Conservation (phyloP, 2,888 invertebrate genomes). For the Leucophenga montana region DNA sequence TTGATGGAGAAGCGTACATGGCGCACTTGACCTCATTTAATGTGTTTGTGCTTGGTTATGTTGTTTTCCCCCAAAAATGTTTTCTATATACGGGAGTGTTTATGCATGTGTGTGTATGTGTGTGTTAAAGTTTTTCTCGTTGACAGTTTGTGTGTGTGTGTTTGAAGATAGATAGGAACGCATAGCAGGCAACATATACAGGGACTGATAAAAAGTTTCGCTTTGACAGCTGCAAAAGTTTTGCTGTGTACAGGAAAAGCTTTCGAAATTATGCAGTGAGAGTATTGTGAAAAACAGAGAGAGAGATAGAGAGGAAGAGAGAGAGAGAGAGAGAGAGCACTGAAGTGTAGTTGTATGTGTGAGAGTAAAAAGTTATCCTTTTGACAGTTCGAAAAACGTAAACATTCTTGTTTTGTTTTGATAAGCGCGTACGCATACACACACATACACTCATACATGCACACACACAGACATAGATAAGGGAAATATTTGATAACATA, state of each 20-base stretch:
- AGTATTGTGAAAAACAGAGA: no score
- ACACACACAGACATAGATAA: not conserved
- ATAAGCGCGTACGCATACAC: slow-evolving; percentile 44
- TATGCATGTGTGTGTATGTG: not conserved
- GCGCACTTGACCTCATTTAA: slow-evolving; percentile 57
- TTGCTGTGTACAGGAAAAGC: slow-evolving; percentile 15
- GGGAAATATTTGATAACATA: not conserved
- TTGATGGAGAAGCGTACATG: slow-evolving; percentile 8
- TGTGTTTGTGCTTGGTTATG: slow-evolving; percentile 32
- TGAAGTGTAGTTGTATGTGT: slow-evolving; percentile 21
- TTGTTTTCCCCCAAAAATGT: not conserved
- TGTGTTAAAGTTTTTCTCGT: slow-evolving; percentile 29
- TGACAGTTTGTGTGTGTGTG: not conserved
- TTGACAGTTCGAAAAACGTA: slow-evolving; percentile 58
- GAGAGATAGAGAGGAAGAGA: not conserved
- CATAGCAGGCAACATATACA: slow-evolving; percentile 12
- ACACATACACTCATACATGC: slow-evolving; percentile 13
- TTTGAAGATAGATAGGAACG: slow-evolving; percentile 21
- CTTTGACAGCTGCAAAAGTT: slow-evolving; percentile 5
- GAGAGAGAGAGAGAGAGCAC: slow-evolving; percentile 19
- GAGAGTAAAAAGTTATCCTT: slow-evolving; percentile 42
- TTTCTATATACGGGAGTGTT: not conserved
- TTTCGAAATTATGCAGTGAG: not conserved
- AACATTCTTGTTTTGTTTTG: slow-evolving; percentile 63
- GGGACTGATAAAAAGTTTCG: not conserved